These are phyloP conservation scores for Microplitis mediator DNA, from an alignment of 1,140 invertebrate species.

Conservation along the genomic window DNA sequence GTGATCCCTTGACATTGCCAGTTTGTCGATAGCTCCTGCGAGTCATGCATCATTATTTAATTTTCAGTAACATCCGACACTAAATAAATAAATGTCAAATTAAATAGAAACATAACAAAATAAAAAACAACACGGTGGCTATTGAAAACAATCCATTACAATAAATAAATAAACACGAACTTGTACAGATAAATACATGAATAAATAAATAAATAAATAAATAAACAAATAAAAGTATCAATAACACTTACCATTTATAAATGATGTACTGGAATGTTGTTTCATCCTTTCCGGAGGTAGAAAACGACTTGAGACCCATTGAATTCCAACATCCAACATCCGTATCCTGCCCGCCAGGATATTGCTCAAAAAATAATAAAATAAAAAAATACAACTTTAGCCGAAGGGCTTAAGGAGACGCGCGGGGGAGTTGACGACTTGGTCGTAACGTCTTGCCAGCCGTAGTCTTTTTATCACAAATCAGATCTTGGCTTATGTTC, in stretches of 20 bases:
- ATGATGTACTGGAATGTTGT: neutral
- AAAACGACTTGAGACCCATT: conserved; percentile 11
- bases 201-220: neutral
- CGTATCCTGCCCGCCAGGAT: conserved; percentile 9
- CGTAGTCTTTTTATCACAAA: conserved; percentile 7
- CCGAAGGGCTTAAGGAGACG: neutral
- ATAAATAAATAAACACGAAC: too few relatives aligned
- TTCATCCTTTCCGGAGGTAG: neutral
- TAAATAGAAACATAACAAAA: neutral
- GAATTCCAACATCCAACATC: conserved; percentile 4
- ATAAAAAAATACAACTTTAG: neutral
- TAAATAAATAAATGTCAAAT: too few relatives aligned
- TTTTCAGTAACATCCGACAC: too few relatives aligned
- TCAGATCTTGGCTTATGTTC: neutral
- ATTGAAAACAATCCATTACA: too few relatives aligned
- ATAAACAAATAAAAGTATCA: neutral
- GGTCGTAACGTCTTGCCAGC: too few relatives aligned
- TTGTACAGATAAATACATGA: neutral
- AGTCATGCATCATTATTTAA: too few relatives aligned
- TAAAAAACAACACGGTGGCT: neutral
- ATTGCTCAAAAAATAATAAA: neutral
- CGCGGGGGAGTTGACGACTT: too few relatives aligned
- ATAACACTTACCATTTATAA: neutral
- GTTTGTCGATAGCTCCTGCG: neutral
- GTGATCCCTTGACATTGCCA: neutral